Base-by-base conservation (phyloP, 64 coral and sea anemone species). In the Stylophora pistillata region DNA sequence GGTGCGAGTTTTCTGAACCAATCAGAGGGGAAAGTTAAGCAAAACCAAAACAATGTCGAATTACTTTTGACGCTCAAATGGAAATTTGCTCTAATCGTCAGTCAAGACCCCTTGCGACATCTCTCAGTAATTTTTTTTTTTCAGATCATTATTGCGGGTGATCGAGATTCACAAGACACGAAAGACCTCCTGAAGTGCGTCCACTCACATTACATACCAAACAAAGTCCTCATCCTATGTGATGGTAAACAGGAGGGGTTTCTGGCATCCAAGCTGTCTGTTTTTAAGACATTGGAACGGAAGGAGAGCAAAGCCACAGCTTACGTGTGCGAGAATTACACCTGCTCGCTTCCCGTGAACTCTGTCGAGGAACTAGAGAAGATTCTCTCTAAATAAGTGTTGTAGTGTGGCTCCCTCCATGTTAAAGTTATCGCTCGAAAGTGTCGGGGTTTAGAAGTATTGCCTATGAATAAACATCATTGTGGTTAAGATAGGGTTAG, bases 101-200 rank as follows among this genome's bases (percentile, higher is more conserved):
- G 9, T 5, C 33, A 52, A 14, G 30, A 55, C 20, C 10, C 12
- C 4, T 52, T 20, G 33, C 5, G 13, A 13, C 52, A 15, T 54
- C 16, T 81, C 15, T 30, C 29, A 81, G 73, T 1, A 27, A 20
- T 27, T 75, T 72, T 62, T 76, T 30, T n/a, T 68, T 76, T 78
- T 30, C 75, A 99, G 97, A 95, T 99, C 56, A 93, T 99, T 41
- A 93, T 99, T 33, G 90, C 90, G 16, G 97, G 97, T 4, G 97
- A 99, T 56, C 87, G 84, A 4, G 93, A 99, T 0, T 77, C 93
- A 0, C 90, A 84, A 2, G 97, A 99, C 77, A 99, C 97, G 5
- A 93, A 93, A 65, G 23, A 81, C 18, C 90, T 99, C 14, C 73
- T 99, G 26, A 74, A 85, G 30, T 95, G 87, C n/a, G 76, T 95